Percentiles rank a stretch among this genome's conserved stretches.
Conservation (phyloP, 2,113 vertebrate genomes). For the Petaurus breviceps region DNA sequence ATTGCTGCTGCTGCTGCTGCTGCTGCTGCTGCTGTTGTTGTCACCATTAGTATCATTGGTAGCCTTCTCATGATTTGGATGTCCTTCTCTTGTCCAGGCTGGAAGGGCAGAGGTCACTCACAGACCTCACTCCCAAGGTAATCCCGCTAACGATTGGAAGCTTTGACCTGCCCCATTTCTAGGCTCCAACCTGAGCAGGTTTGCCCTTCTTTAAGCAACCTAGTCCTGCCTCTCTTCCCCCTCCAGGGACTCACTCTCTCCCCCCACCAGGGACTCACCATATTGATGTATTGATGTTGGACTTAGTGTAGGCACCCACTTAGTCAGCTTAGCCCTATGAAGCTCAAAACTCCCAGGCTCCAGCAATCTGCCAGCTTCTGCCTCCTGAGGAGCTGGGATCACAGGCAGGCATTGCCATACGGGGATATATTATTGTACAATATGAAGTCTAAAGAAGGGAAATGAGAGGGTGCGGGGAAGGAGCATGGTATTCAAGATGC, state of each 20-base stretch:
- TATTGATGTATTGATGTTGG: not conserved
- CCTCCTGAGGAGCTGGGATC: not conserved
- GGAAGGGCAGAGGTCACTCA: not conserved
- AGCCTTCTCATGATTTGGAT: not conserved
- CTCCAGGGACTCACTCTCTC: too few relatives aligned
- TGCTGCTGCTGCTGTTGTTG: not conserved
- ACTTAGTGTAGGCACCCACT: not conserved
- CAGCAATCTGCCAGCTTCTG: not conserved
- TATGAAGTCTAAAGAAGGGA: not conserved
- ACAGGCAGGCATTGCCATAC: not conserved
- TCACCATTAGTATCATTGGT: not conserved
- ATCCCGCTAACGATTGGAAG: not conserved
- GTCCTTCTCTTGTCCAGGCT: not conserved
- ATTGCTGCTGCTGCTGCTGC: not conserved
- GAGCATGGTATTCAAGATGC: not conserved
- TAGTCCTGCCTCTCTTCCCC: not conserved
- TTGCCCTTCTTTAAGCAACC: not conserved
- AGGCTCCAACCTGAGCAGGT: not conserved
- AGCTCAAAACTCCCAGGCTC: not conserved
- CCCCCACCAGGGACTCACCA: not conserved
- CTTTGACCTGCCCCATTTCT: not conserved
- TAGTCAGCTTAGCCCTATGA: not conserved
- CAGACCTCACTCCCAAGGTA: not conserved
- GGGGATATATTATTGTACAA: not conserved
- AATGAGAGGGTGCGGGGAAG: not conserved